phyloP scores from a whole-genome alignment of 2,888 invertebrate genomes.

The Eurytoma californica region DNA sequence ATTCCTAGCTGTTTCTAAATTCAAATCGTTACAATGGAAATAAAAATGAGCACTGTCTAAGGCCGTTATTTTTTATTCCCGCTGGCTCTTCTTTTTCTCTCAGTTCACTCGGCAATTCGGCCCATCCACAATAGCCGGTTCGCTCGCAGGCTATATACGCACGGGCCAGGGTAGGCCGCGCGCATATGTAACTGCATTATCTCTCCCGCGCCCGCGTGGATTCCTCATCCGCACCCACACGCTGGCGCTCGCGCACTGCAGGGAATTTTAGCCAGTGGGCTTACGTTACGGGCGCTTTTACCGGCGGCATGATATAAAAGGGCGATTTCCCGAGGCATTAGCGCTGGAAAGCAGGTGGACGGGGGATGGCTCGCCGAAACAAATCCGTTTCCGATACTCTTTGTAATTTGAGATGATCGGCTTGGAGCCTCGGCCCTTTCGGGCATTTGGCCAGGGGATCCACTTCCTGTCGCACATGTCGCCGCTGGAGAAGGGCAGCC shows the following conservation, averaged over 20 bases:
- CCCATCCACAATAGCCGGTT: too few species aligned
- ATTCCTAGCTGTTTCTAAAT: too few species aligned
- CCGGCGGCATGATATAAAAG: constrained; percentile 56
- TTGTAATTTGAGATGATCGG: constrained; percentile 74
- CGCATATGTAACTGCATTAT: constrained; percentile 43
- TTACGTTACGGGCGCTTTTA: constrained; percentile 52
- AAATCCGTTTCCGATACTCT: constrained; percentile 74
- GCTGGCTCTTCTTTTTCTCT: too few species aligned
- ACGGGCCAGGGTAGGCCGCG: neutral
- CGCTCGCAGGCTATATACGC: too few species aligned
- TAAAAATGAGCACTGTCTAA: too few species aligned
- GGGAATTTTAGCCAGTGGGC: constrained; percentile 49
- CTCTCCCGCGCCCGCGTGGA: constrained; percentile 3
- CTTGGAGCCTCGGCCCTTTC: constrained; percentile 54
- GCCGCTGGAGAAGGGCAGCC: neutral
- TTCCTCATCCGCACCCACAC: constrained; percentile 21
- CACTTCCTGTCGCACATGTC: constrained; percentile 51
- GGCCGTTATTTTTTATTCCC: too few species aligned
- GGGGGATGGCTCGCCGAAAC: constrained; percentile 26
- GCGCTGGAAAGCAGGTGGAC: constrained; percentile 34
- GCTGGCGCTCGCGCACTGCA: constrained; percentile 45
- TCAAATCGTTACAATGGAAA: too few species aligned
- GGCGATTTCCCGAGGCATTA: constrained; percentile 55
- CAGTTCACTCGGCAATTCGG: too few species aligned
- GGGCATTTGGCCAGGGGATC: constrained; percentile 17